Conservation (phyloP, 1,140 invertebrate genomes). For the Hyles euphorbiae region DNA sequence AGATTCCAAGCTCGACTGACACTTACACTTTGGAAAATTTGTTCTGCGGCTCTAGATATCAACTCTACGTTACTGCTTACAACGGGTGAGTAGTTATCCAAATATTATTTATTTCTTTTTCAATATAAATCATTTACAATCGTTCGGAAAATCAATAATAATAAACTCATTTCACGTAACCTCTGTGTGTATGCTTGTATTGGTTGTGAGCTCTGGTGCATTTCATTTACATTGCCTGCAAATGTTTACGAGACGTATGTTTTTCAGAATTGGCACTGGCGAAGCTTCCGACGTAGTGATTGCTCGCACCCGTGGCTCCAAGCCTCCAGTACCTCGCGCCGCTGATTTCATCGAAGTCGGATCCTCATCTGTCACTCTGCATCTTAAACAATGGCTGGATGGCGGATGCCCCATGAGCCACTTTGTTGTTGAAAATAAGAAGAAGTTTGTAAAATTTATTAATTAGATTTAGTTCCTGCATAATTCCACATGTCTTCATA, state of each 20-base stretch:
- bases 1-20: conserved; percentile 81
- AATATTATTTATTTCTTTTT: not conserved
- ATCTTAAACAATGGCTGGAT: conserved; percentile 94
- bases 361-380: conserved; percentile 92
- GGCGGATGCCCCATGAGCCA: conserved; percentile 97
- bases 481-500: not conserved
- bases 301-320: conserved; percentile 90
- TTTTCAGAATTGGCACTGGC: conserved; percentile 89
- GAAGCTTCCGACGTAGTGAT: conserved; percentile 91
- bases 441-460: conserved; percentile 81
- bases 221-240: too few species aligned
- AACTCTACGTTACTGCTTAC: conserved; percentile 93
- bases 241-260: not conserved
- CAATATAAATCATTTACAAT: not conserved
- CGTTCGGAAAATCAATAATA: too few species aligned
- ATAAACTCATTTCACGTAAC: too few species aligned
- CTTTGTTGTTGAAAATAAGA: conserved; percentile 97
- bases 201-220: too few species aligned
- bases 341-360: conserved; percentile 94
- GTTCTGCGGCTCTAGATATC: conserved; percentile 93
- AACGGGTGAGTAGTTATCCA: conserved; percentile 80
- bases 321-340: conserved; percentile 92
- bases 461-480: not conserved
- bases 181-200: too few species aligned
- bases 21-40: conserved; percentile 91